Base-by-base conservation (phyloP, 2,888 invertebrate species). In the Gymnocheta viridis region DNA sequence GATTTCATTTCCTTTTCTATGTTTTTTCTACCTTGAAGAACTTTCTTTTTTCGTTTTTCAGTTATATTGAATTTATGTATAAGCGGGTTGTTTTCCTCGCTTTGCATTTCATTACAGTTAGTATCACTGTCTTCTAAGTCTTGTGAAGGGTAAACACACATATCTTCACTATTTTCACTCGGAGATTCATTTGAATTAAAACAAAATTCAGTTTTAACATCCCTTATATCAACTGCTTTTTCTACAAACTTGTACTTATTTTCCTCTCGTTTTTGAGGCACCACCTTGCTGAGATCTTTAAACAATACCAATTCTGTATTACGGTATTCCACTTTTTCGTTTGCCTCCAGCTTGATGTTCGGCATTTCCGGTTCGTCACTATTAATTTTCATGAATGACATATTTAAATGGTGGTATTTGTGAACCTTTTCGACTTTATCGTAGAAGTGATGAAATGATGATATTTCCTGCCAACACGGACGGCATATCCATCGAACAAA, bases 401-500 rank as follows among this genome's bases (percentile, higher is more conserved):
- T 22, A n/a, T n/a, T n/a, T n/a, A n/a, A 14, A 4, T 49, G 7
- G 22, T 49, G 67, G 6, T 54, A 29, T 19, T 51, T 58, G 12
- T 82, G 64, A 0, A 10, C 29, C 7, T 44, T 62, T 60, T 82
- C 49, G 0, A 82, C 77, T 7, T 38, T 76, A 14, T 4, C 7
- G 17, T 66, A 77, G 32, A 77, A 82, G 5, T 10, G 9, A 32
- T 82, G 69, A 49, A 82, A 82, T 3, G 70, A 38, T n/a, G 54
- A 76, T 10, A 82, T 22, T 29, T 58, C 56, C 24, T 27, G 19
- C 76, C 76, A 82, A 32, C 82, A 82, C 17, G 54, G 32, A 7
- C 41, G 19, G n/a, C 82, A 82, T 29, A 82, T 73, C 82, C 82
- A 82, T 19, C 19, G n/a, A 2, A 4, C 19, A 38, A 14, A 4